Percentiles rank a stretch among this genome's conserved stretches.
Evolutionary conservation across 2,113 vertebrate genomes (phyloP).

Genomic region (pig (Sus scrofa)): T2T-Sscrofa CM000824.6:140892501-140893000

Average conservation of each 20-base stretch:
- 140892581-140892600: background rate
- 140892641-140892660: background rate
- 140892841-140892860: background rate
- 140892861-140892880: background rate
- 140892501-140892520: background rate
- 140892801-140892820: background rate
- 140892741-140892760: background rate
- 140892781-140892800: background rate
- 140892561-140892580: background rate
- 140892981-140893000: slow-evolving; percentile 8
- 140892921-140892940: slow-evolving; percentile 11
- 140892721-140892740: background rate
- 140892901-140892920: background rate
- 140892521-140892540: background rate
- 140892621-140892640: background rate
- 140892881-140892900: background rate
- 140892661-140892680: background rate
- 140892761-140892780: background rate
- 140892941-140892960: background rate
- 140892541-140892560: background rate
- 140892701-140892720: background rate
- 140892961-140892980: background rate
- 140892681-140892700: background rate
- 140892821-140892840: background rate
- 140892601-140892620: background rate